These are phyloP conservation scores for Archips crataeganus DNA, from an alignment of 2,888 invertebrate genomes.

Conservation along the genomic window DNA sequence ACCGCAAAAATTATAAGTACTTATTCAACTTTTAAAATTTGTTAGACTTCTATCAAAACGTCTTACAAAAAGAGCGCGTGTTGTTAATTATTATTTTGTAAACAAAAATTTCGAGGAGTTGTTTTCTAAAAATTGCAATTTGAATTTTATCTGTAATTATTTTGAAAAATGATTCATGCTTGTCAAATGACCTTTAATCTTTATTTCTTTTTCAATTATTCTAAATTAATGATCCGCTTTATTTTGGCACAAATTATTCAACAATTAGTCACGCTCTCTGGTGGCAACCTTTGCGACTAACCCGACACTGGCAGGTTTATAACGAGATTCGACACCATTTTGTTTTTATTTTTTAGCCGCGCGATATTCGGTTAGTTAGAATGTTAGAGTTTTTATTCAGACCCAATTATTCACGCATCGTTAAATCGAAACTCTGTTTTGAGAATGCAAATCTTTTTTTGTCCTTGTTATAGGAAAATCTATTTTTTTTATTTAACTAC, in stretches of 20 bases:
- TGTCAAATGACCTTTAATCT: neutral
- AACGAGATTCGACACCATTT: conserved; percentile 18
- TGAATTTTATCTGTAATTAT: neutral
- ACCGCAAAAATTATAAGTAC: too few species aligned
- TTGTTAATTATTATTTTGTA: neutral
- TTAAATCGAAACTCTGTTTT: conserved; percentile 28
- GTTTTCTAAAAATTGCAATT: neutral
- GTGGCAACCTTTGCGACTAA: conserved; percentile 17
- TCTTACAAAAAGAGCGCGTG: neutral
- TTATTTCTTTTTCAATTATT: conserved; percentile 25
- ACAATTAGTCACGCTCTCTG: conserved; percentile 35
- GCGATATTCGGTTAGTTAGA: conserved; percentile 14
- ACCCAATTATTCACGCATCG: conserved; percentile 31
- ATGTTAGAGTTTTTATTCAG: conserved; percentile 13
- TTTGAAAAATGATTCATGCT: neutral
- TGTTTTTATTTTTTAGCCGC: conserved; percentile 10
- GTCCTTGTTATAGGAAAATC: neutral
- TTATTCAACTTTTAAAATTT: too few species aligned
- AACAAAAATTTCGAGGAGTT: neutral
- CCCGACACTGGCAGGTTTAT: conserved; percentile 21
- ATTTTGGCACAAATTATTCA: conserved; percentile 28
- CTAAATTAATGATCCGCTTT: conserved; percentile 21
- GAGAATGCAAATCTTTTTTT: conserved; percentile 6
- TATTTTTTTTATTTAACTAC: neutral
- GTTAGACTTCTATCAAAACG: too few species aligned